A percentile compares a stretch with the other conserved stretches of the same genome.
Evolutionary conservation across 2,888 invertebrate genomes (phyloP).

Genomic region (Deilephila elpenor): DNA sequence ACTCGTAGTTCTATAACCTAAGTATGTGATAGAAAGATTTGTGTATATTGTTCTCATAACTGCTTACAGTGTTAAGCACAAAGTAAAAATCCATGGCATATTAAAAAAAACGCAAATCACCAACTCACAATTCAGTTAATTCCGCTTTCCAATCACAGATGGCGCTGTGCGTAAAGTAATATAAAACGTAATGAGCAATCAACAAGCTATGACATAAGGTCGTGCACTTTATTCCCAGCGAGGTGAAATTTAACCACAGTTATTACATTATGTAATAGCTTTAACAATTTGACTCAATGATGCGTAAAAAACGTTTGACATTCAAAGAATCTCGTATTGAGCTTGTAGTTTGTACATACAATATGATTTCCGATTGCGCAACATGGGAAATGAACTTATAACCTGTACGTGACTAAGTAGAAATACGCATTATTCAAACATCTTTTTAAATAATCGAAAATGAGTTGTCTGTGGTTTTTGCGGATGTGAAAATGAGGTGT

Average conservation of each 20-base stretch:
- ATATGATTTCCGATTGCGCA: neutral
- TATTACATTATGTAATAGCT: neutral
- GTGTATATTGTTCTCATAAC: no score
- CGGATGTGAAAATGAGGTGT: no score
- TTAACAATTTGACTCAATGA: neutral
- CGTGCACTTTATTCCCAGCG: neutral
- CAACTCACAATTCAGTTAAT: neutral
- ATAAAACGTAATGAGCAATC: neutral
- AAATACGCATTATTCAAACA: neutral
- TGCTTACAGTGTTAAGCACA: neutral
- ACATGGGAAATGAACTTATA: neutral
- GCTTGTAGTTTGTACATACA: neutral
- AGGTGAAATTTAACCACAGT: neutral
- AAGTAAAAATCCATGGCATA: neutral
- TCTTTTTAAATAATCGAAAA: neutral
- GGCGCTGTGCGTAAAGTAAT: neutral
- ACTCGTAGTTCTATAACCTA: no score
- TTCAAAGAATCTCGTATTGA: neutral
- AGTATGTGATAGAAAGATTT: no score
- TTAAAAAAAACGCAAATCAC: neutral
- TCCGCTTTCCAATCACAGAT: neutral
- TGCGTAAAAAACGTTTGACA: conserved; percentile 7
- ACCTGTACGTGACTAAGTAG: neutral
- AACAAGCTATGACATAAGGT: neutral
- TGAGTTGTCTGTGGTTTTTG: neutral